Evolutionary conservation across 2,888 invertebrate species (phyloP).

Genomic region (Lamproptera curius): DNA sequence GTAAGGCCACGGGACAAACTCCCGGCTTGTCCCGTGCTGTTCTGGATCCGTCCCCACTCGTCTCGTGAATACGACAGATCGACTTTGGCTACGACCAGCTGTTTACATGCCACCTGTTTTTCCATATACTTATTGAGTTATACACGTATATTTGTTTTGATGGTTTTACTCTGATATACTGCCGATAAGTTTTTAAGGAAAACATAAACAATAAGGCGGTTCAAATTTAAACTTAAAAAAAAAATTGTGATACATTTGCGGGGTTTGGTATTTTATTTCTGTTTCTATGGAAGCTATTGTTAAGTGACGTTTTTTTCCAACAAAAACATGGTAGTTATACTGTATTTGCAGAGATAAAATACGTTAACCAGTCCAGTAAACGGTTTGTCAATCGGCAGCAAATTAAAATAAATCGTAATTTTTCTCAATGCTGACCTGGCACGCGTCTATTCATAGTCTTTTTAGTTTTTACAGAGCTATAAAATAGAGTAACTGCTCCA

Average conservation of each 20-base stretch:
- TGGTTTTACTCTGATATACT: too few relatives aligned
- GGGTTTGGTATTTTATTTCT: too few relatives aligned
- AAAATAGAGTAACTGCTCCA: neutral
- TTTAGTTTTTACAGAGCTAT: conserved; percentile 23
- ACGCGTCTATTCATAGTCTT: conserved; percentile 39
- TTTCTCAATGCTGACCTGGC: conserved; percentile 43
- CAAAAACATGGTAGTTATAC: too few relatives aligned
- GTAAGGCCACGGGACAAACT: conserved; percentile 68
- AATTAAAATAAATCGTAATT: neutral
- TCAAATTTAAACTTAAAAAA: too few relatives aligned
- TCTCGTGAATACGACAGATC: conserved; percentile 18
- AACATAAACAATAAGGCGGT: too few relatives aligned
- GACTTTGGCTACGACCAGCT: conserved; percentile 2
- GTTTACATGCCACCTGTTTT: conserved; percentile 1
- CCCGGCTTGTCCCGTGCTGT: conserved; percentile 22
- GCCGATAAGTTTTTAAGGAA: too few relatives aligned
- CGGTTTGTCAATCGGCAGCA: conserved; percentile 4
- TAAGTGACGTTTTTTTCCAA: too few relatives aligned
- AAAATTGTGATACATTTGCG: too few relatives aligned
- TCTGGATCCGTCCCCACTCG: conserved; percentile 40
- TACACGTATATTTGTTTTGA: neutral
- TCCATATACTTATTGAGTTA: neutral
- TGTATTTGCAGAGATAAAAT: too few relatives aligned
- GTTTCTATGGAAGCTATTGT: too few relatives aligned
- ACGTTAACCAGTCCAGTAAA: conserved; percentile 3